phyloP scores from a whole-genome alignment of 2,797 vertebrate species.

The Triplophysa yarkandensis region DNA sequence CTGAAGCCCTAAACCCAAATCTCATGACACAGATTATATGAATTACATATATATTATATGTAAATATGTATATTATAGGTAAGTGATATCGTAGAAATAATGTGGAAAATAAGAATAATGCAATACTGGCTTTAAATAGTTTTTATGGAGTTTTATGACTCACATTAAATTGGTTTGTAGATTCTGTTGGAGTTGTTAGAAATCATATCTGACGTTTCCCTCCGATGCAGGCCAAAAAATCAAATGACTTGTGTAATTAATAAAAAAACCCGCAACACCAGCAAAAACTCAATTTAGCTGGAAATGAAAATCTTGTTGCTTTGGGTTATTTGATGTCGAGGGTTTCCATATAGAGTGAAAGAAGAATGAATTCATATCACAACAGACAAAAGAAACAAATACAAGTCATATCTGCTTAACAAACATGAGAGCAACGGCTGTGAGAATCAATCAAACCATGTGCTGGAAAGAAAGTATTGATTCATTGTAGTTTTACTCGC shows the following conservation, averaged over 20 bases:
- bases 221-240: constrained; percentile 31
- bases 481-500: background rate
- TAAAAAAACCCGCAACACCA: constrained; percentile 54
- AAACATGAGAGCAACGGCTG: background rate
- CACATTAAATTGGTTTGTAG: background rate
- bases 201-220: constrained; percentile 4
- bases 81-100: too few relatives aligned
- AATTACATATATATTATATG: too few relatives aligned
- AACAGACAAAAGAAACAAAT: background rate
- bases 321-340: constrained; percentile 39
- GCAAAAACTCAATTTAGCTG: constrained; percentile 45
- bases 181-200: background rate
- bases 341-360: background rate
- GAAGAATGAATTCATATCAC: background rate
- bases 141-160: too few relatives aligned
- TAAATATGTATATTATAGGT: too few relatives aligned
- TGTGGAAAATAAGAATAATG: too few relatives aligned
- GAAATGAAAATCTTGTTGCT: constrained; percentile 44
- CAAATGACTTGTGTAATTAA: constrained; percentile 51
- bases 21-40: too few relatives aligned
- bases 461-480: background rate
- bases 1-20: too few relatives aligned
- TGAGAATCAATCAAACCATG: background rate
- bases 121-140: too few relatives aligned
- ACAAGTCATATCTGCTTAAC: background rate